Conservation (phyloP, 2,113 vertebrate genomes). For the Bungarus multicinctus region DNA sequence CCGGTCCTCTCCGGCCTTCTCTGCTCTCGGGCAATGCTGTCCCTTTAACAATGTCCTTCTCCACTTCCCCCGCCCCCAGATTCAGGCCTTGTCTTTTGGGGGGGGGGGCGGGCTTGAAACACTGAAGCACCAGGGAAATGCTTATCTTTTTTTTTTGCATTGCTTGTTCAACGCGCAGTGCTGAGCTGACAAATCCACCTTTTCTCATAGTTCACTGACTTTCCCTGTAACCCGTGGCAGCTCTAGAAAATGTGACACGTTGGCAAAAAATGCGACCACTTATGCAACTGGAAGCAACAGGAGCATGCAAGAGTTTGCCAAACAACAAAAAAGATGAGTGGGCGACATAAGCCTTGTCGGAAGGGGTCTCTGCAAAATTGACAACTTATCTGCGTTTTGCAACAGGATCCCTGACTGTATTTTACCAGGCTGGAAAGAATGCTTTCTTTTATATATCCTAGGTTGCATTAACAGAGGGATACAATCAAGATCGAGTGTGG, state of each 20-base stretch:
- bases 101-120: constrained; percentile 63
- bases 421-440: not conserved
- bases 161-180: constrained; percentile 80
- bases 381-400: too few relatives aligned
- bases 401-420: not conserved
- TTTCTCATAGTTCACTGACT: constrained; percentile 60
- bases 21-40: constrained; percentile 17
- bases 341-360: not conserved
- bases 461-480: too few relatives aligned
- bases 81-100: constrained; percentile 64
- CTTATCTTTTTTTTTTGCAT: constrained; percentile 62
- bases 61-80: constrained; percentile 32
- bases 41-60: constrained; percentile 59
- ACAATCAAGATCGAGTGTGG: too few relatives aligned
- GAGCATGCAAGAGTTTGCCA: constrained; percentile 32
- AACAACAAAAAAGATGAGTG: not conserved
- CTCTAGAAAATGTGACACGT: constrained; percentile 62
- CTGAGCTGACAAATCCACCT: constrained; percentile 85
- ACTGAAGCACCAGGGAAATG: constrained; percentile 70
- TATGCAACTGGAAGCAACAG: constrained; percentile 55
- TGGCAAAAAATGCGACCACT: constrained; percentile 41
- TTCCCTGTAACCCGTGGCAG: constrained; percentile 49
- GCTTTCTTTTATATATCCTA: too few relatives aligned
- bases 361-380: not conserved
- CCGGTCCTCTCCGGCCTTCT: not conserved